These are phyloP conservation scores for Dorcus hopei DNA, from an alignment of 2,888 invertebrate species.

Conservation along the genomic window DNA sequence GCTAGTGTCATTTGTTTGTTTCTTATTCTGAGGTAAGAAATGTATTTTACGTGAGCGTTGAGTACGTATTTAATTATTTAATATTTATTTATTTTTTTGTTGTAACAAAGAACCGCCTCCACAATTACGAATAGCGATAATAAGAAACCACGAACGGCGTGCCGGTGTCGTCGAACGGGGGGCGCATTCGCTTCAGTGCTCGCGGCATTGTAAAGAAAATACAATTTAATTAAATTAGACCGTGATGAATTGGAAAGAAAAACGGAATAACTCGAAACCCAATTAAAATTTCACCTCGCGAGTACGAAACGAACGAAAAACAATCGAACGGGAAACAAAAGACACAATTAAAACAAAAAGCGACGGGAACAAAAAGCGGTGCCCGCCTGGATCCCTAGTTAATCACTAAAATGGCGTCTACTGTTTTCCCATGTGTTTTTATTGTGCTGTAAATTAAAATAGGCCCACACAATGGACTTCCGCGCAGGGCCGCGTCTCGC, in stretches of 20 bases:
- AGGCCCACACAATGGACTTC: conserved; percentile 47
- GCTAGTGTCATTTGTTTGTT: too few relatives aligned
- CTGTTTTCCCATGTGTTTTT: conserved; percentile 54
- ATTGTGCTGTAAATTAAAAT: conserved; percentile 53
- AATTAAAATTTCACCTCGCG: conserved; percentile 49
- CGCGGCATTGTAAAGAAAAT: conserved; percentile 15
- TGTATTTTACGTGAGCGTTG: too few relatives aligned
- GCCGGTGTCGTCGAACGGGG: too few relatives aligned
- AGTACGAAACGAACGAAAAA: conserved; percentile 44
- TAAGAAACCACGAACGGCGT: too few relatives aligned
- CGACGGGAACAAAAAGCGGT: conserved; percentile 48
- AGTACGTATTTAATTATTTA: too few relatives aligned
- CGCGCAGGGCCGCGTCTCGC: conserved; percentile 39
- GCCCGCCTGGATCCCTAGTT: conserved; percentile 50
- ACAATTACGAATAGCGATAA: too few relatives aligned
- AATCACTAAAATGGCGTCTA: conserved; percentile 54
- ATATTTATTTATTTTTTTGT: too few relatives aligned
- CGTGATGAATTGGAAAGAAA: conserved; percentile 34
- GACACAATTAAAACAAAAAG: conserved; percentile 51
- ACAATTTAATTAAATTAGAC: conserved; percentile 37
- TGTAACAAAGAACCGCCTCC: too few relatives aligned
- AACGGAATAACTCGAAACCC: conserved; percentile 45
- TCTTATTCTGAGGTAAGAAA: too few relatives aligned
- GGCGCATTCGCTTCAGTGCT: conserved; percentile 3
- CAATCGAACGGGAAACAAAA: conserved; percentile 46